Evolutionary conservation across 2,797 vertebrate genomes (phyloP).

Genomic region (Chelidonichthys spinosus): DNA sequence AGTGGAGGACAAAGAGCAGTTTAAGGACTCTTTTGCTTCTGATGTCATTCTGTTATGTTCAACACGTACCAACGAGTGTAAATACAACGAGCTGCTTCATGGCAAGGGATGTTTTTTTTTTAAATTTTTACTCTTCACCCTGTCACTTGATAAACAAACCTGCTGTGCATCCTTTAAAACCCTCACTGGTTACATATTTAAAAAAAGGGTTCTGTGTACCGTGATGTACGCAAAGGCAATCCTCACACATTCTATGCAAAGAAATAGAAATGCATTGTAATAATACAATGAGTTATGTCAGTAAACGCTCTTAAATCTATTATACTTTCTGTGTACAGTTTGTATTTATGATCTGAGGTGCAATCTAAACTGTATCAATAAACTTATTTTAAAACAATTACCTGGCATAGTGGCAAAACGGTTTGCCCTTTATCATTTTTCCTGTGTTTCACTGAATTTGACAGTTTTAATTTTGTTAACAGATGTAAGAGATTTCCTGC

Average conservation of each 20-base stretch:
- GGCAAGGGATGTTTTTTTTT: background rate
- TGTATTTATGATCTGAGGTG: constrained; percentile 91
- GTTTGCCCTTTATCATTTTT: background rate
- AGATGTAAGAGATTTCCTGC: too few relatives aligned
- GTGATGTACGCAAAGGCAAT: background rate
- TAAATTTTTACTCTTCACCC: constrained; percentile 3
- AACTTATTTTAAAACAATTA: constrained; percentile 89
- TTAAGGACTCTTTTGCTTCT: background rate
- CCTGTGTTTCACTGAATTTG: background rate
- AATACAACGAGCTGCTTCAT: background rate
- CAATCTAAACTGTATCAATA: constrained; percentile 95
- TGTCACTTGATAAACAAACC: background rate
- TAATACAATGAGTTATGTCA: constrained; percentile 17
- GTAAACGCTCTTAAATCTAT: constrained; percentile 20
- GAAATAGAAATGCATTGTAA: constrained; percentile 12
- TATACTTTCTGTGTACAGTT: constrained; percentile 92
- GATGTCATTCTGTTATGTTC: background rate
- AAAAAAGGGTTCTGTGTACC: background rate
- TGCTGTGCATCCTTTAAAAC: background rate
- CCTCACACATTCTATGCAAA: constrained; percentile 37
- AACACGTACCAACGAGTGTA: background rate
- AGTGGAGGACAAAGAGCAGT: background rate
- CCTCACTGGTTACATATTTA: too few relatives aligned
- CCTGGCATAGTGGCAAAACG: background rate
- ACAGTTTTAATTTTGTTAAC: too few relatives aligned